Percentiles rank a stretch among this genome's conserved stretches.
phyloP scores from a whole-genome alignment of 2,888 invertebrate species.

The Tachystola acroxantha region DNA sequence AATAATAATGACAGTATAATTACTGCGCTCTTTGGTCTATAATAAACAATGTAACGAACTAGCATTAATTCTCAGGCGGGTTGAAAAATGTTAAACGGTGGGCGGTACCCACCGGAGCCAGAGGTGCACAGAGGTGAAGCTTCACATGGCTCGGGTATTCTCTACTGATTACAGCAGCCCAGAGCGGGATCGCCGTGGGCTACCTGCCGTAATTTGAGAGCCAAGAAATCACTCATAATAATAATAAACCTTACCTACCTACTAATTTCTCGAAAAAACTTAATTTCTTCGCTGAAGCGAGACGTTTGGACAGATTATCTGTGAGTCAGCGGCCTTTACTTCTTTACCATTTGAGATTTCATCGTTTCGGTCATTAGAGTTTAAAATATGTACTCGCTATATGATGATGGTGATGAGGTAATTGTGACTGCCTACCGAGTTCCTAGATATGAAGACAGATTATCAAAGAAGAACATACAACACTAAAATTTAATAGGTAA shows the following conservation, averaged over 20 bases:
- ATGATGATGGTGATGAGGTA: no score
- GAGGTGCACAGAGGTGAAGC: constrained; percentile 45
- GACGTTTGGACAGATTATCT: constrained; percentile 41
- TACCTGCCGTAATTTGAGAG: constrained; percentile 74
- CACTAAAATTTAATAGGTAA: no score
- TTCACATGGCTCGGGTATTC: constrained; percentile 35
- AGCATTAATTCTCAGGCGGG: constrained; percentile 62
- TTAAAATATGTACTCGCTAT: no score
- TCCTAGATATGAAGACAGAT: no score
- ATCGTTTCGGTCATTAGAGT: no score
- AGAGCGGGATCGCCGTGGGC: constrained; percentile 57
- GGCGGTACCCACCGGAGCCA: constrained; percentile 47
- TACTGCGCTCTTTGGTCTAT: constrained; percentile 39
- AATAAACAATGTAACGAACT: constrained; percentile 65
- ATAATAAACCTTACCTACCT: constrained; percentile 71
- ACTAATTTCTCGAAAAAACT: constrained; percentile 60
- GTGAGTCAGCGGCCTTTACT: constrained; percentile 35
- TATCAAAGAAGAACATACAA: no score
- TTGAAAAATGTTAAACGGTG: constrained; percentile 74
- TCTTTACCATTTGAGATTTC: constrained; percentile 13
- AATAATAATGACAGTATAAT: constrained; percentile 58
- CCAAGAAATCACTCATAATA: constrained; percentile 74
- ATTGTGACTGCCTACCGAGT: no score
- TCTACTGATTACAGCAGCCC: constrained; percentile 44
- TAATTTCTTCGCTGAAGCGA: constrained; percentile 42